These are phyloP conservation scores for Coreius guichenoti DNA, from an alignment of 2,797 vertebrate genomes.

Conservation along the genomic window DNA sequence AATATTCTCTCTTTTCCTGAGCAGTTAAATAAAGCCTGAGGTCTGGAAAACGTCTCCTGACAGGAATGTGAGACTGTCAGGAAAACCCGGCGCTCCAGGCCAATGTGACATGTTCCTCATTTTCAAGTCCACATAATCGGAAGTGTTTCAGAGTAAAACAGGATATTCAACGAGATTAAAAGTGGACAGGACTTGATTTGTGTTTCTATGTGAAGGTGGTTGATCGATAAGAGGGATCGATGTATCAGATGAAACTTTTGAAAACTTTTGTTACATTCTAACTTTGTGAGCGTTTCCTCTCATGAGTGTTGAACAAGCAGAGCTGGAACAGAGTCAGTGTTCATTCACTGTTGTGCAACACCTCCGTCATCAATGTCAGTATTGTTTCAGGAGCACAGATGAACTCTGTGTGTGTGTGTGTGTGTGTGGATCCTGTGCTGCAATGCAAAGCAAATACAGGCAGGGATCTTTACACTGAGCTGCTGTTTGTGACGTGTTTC, in stretches of 20 bases:
- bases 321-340: constrained; percentile 29
- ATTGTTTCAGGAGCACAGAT: constrained; percentile 27
- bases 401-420: neutral
- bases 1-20: too few relatives aligned
- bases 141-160: neutral
- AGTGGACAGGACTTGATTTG: neutral
- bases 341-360: constrained; percentile 53
- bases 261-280: neutral
- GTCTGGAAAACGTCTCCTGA: constrained; percentile 10
- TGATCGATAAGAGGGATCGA: neutral
- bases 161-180: neutral
- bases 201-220: neutral
- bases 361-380: constrained; percentile 7
- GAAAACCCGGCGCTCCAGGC: neutral
- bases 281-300: neutral
- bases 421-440: neutral
- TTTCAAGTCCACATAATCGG: neutral
- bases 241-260: neutral
- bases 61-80: constrained; percentile 10
- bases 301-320: neutral
- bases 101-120: neutral
- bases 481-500: too few relatives aligned
- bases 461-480: too few relatives aligned
- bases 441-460: too few relatives aligned
- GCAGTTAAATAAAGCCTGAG: neutral